Percentiles rank a stretch among this genome's conserved stretches.
Conservation (phyloP, 2,888 invertebrate genomes). For the Dorcus parallelipipedus region DNA sequence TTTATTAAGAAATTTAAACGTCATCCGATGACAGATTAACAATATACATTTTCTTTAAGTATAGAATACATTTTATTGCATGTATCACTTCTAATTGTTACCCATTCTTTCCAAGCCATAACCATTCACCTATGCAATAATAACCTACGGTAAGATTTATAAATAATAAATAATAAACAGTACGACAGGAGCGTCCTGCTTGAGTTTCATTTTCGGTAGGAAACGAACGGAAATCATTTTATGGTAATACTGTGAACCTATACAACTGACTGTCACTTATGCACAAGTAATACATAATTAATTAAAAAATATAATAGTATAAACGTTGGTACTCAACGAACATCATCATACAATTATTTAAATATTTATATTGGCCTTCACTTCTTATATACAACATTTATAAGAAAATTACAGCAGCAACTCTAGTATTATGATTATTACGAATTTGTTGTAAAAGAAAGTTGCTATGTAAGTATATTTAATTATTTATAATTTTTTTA, state of each 20-base stretch:
- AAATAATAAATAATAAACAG: slow-evolving; percentile 12
- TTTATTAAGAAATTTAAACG: slow-evolving; percentile 47
- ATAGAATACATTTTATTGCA: slow-evolving; percentile 34
- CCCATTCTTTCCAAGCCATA: slow-evolving; percentile 16
- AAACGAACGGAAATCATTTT: neutral
- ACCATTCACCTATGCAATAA: slow-evolving; percentile 14
- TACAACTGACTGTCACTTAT: slow-evolving; percentile 4
- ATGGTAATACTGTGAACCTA: slow-evolving; percentile 7
- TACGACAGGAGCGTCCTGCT: neutral
- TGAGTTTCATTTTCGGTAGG: neutral
- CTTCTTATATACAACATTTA: slow-evolving; percentile 8
- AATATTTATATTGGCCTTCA: too few relatives aligned
- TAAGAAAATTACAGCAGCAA: slow-evolving; percentile 4
- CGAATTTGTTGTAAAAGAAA: too few relatives aligned
- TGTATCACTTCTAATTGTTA: slow-evolving; percentile 35
- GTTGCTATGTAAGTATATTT: too few relatives aligned
- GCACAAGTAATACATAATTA: neutral
- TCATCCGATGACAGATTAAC: slow-evolving; percentile 42
- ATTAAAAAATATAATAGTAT: neutral
- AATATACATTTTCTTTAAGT: slow-evolving; percentile 28
- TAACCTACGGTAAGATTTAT: neutral
- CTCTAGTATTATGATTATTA: neutral
- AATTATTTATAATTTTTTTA: too few relatives aligned
- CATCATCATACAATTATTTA: too few relatives aligned
- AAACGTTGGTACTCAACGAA: neutral